phyloP scores from a whole-genome alignment of 2,113 vertebrate genomes.

The Drymodes brunneopygia region DNA sequence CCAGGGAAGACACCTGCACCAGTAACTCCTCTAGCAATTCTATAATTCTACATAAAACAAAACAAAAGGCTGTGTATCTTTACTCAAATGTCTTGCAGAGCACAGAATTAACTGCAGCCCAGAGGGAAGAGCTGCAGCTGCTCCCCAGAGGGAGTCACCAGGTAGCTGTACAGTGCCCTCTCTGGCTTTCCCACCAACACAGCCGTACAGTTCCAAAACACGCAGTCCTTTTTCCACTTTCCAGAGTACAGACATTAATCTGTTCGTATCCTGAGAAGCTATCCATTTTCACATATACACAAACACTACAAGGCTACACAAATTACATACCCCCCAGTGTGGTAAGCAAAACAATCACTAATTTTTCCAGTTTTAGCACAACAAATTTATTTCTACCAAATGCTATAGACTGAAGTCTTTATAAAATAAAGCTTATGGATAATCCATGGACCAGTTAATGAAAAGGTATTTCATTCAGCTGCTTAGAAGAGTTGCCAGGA shows the following conservation, averaged over 20 bases:
- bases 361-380: background rate
- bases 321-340: rapidly evolving
- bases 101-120: background rate
- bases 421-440: background rate
- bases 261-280: background rate
- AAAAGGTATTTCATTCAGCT: conserved; percentile 42
- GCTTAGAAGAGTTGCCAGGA: conserved; percentile 36
- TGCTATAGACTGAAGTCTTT: background rate
- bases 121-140: background rate
- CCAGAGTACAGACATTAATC: background rate
- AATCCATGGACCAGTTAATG: background rate
- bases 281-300: background rate
- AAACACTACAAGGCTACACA: background rate
- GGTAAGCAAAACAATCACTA: background rate
- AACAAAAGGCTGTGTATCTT: background rate
- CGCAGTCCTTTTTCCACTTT: rapidly evolving
- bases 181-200: background rate
- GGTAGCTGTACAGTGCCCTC: background rate
- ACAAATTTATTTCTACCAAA: background rate
- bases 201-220: background rate
- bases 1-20: background rate
- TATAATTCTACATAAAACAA: rapidly evolving
- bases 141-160: background rate
- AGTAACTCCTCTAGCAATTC: background rate
- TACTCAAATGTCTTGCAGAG: background rate